A percentile compares a stretch with the other conserved stretches of the same genome.
Evolutionary conservation across 2,113 vertebrate species (phyloP).

Genomic region (Polypterus senegalus): DNA sequence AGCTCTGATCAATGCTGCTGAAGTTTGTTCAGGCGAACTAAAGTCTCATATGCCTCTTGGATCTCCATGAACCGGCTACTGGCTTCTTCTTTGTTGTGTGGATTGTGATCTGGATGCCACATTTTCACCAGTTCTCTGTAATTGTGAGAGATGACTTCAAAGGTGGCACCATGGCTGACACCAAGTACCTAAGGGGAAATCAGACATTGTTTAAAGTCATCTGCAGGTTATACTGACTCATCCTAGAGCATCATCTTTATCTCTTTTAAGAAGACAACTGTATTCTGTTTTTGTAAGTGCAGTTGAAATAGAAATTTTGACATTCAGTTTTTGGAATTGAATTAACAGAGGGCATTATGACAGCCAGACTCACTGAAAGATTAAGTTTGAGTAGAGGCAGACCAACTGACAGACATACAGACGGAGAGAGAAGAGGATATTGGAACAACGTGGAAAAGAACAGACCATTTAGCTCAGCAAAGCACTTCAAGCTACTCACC

Average conservation of each 20-base stretch:
- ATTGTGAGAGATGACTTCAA: constrained; percentile 60
- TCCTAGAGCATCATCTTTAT: no score
- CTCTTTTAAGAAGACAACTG: no score
- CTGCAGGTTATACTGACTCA: no score
- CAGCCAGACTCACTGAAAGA: no score
- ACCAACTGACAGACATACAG: constrained; percentile 12
- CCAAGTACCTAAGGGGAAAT: constrained; percentile 53
- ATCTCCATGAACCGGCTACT: constrained; percentile 67
- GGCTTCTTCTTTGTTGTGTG: constrained; percentile 45
- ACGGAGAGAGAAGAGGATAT: neutral
- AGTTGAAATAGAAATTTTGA: no score
- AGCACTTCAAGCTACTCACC: no score
- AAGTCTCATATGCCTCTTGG: constrained; percentile 65
- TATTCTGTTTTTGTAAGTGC: no score
- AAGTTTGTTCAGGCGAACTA: constrained; percentile 37
- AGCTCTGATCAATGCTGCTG: neutral
- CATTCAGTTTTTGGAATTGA: no score
- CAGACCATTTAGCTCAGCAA: no score
- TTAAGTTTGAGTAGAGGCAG: no score
- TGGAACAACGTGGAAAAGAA: no score
- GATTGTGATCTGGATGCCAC: constrained; percentile 83
- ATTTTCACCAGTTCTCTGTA: constrained; percentile 65
- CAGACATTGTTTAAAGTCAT: neutral
- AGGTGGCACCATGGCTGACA: constrained; percentile 43
- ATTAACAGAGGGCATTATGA: no score